Conservation (phyloP, 53 echinoderm and acorn worm species). For the Arbacia lixula region DNA sequence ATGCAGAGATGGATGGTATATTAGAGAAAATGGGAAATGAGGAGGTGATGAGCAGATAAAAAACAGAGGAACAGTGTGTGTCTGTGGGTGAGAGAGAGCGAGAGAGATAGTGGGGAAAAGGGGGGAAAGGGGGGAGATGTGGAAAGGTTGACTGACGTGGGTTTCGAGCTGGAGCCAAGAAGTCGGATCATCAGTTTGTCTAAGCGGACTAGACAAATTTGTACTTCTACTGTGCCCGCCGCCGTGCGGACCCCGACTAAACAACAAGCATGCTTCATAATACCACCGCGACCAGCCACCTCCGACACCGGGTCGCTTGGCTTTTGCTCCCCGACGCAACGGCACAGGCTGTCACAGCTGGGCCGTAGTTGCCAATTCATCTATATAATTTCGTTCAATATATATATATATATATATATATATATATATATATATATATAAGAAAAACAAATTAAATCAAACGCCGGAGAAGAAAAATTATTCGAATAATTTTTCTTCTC, state of each 20-base stretch:
- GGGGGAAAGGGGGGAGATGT: no score
- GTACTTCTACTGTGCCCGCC: conserved; percentile 53
- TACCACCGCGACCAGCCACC: background rate
- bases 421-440: no score
- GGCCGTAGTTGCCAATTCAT: no score
- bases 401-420: no score
- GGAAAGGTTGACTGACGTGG: no score
- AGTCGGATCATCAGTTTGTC: conserved; percentile 57
- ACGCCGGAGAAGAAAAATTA: no score
- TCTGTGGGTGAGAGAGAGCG: no score
- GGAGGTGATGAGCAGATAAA: background rate
- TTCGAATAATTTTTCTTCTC: no score
- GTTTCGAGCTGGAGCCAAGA: conserved; percentile 48
- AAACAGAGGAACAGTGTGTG: background rate
- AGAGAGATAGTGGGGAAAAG: conserved; percentile 6
- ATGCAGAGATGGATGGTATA: background rate
- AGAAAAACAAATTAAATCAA: no score
- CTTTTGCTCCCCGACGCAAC: conserved; percentile 1
- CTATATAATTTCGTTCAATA: no score
- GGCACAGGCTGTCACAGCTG: background rate
- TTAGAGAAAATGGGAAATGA: background rate
- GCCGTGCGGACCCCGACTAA: conserved; percentile 31
- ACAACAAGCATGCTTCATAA: conserved; percentile 6
- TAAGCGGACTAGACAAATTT: conserved; percentile 57
- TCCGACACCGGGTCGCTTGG: background rate